Evolutionary conservation across 2,888 invertebrate species (phyloP).

Genomic region (Tricholauxania praeusta): DNA sequence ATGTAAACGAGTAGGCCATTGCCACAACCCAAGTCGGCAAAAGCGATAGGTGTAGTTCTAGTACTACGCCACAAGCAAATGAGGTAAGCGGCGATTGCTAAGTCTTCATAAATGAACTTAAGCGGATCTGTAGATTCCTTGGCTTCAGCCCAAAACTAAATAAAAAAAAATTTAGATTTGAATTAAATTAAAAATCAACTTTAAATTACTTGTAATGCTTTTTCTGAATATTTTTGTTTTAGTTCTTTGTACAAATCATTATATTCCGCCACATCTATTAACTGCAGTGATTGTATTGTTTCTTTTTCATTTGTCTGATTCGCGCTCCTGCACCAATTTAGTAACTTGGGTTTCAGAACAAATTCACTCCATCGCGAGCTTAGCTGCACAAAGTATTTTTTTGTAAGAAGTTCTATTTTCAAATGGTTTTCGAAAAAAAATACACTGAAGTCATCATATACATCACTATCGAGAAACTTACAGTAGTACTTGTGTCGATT

Average conservation of each 20-base stretch:
- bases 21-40: constrained; percentile 97
- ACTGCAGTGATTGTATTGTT: constrained; percentile 71
- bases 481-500: constrained; percentile 51
- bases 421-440: constrained; percentile 44
- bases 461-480: constrained; percentile 47
- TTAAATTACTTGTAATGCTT: constrained; percentile 75
- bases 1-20: constrained; percentile 95
- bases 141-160: constrained; percentile 87
- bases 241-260: constrained; percentile 78
- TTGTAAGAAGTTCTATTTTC: constrained; percentile 30
- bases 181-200: constrained; percentile 22
- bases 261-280: constrained; percentile 79
- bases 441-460: constrained; percentile 54
- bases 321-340: constrained; percentile 55
- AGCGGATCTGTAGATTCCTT: constrained; percentile 93
- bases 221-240: constrained; percentile 82
- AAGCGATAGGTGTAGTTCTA: constrained; percentile 71
- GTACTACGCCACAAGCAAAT: constrained; percentile 82
- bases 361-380: constrained; percentile 57
- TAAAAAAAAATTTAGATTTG: constrained; percentile 11
- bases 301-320: background rate
- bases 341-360: constrained; percentile 70
- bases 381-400: constrained; percentile 36
- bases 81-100: constrained; percentile 92
- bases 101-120: constrained; percentile 96